Conservation (phyloP, 2,797 vertebrate genomes). For the Melanotaenia boesemani region DNA sequence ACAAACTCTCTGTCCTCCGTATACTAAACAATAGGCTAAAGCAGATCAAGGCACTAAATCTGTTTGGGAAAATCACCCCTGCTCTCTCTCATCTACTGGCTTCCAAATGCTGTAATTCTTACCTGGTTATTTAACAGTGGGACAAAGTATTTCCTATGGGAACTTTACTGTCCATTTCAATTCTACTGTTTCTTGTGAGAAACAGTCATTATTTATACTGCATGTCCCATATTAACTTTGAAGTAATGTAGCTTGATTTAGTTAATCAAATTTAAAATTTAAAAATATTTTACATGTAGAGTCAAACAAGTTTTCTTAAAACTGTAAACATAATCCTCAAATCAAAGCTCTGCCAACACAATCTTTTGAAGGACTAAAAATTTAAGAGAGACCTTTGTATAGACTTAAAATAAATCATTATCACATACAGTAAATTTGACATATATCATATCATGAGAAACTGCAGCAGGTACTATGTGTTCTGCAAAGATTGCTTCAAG, state of each 20-base stretch:
- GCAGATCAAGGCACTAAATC: slow-evolving; percentile 67
- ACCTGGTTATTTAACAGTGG: slow-evolving; percentile 35
- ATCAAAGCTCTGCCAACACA: too few species aligned
- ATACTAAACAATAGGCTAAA: slow-evolving; percentile 54
- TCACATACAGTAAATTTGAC: neutral
- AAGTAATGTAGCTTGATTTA: too few species aligned
- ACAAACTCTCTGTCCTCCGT: slow-evolving; percentile 44
- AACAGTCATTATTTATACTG: too few species aligned
- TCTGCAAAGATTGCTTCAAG: slow-evolving; percentile 16
- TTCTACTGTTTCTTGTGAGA: neutral
- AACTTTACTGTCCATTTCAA: neutral
- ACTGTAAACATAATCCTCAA: neutral
- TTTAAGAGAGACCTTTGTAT: neutral
- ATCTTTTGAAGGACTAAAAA: neutral
- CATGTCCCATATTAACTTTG: too few species aligned
- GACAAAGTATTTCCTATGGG: slow-evolving; percentile 12
- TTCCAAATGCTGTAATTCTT: slow-evolving; percentile 34
- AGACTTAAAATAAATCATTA: neutral
- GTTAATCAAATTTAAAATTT: too few species aligned
- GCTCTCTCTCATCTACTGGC: slow-evolving; percentile 60
- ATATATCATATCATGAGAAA: slow-evolving; percentile 9
- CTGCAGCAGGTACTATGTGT: neutral
- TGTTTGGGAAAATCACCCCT: slow-evolving; percentile 74
- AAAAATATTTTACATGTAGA: neutral
- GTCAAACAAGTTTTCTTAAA: neutral